These are phyloP conservation scores for Electrophaes corylata DNA, from an alignment of 2,888 invertebrate genomes.

Conservation along the genomic window DNA sequence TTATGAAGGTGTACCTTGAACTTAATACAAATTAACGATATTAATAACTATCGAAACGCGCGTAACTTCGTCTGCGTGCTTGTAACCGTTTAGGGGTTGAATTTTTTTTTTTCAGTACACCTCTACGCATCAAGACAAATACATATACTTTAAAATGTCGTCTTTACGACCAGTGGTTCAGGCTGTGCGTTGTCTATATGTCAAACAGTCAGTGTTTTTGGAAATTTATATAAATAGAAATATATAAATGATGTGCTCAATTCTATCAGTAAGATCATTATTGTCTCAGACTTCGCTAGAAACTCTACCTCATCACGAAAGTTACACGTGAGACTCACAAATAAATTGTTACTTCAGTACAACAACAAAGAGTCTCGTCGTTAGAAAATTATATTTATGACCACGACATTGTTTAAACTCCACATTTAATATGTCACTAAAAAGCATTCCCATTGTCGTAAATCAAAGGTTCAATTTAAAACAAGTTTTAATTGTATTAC, in stretches of 20 bases:
- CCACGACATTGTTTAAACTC: conserved; percentile 64
- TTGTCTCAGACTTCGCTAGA: neutral
- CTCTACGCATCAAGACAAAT: too few species aligned
- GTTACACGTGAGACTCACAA: conserved; percentile 2
- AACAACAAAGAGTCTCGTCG: conserved; percentile 4
- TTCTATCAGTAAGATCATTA: neutral
- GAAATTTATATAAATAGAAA: neutral
- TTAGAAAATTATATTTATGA: conserved; percentile 58
- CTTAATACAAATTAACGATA: too few species aligned
- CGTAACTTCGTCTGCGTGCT: too few species aligned
- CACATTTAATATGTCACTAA: conserved; percentile 64
- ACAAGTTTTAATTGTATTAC: conserved; percentile 64
- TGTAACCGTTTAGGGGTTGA: too few species aligned
- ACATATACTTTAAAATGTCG: too few species aligned
- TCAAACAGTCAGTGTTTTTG: too few species aligned
- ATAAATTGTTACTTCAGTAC: conserved; percentile 4
- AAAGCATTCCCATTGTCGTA: conserved; percentile 74
- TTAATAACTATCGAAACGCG: too few species aligned
- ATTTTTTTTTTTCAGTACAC: too few species aligned
- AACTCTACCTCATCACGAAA: neutral
- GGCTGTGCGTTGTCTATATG: too few species aligned
- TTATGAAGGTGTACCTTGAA: too few species aligned
- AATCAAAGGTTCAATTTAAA: conserved; percentile 69
- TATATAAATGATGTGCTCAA: neutral
- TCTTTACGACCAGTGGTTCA: too few species aligned